Evolutionary conservation across 2,888 invertebrate species (phyloP).

Genomic region (Polyommatus iphigenia): DNA sequence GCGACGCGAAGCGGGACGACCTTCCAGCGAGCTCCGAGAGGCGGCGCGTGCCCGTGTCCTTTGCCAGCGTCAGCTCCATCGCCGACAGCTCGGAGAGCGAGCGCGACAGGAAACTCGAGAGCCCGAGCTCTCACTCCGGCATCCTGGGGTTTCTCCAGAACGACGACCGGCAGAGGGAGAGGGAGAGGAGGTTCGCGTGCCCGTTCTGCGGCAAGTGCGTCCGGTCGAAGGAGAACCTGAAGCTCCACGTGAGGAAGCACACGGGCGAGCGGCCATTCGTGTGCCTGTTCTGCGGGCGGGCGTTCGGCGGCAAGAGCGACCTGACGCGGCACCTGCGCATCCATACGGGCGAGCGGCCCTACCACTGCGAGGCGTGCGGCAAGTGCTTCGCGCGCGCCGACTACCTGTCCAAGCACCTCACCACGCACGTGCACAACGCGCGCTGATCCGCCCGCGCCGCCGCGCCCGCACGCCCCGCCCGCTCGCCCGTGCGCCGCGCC

Average conservation of each 20-base stretch:
- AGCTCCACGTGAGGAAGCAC: constrained; percentile 92
- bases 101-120: constrained; percentile 73
- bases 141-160: constrained; percentile 83
- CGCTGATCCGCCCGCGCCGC: constrained; percentile 76
- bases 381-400: constrained; percentile 95
- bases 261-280: constrained; percentile 94
- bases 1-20: constrained; percentile 62
- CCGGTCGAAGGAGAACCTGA: constrained; percentile 92
- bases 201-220: constrained; percentile 95
- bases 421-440: constrained; percentile 91
- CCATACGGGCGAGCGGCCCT: constrained; percentile 93
- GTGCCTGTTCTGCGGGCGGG: constrained; percentile 92
- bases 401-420: constrained; percentile 94
- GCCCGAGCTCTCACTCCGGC: constrained; percentile 79
- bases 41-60: constrained; percentile 69
- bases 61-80: constrained; percentile 77
- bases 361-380: constrained; percentile 95
- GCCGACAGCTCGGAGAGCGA: constrained; percentile 77
- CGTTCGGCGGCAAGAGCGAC: constrained; percentile 94
- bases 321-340: constrained; percentile 92
- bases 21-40: constrained; percentile 55
- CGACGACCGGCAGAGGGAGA: constrained; percentile 77
- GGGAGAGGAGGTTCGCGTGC: constrained; percentile 90
- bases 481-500: constrained; percentile 45
- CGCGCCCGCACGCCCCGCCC: constrained; percentile 56